Evolutionary conservation across 2,797 vertebrate genomes (phyloP).

Genomic region (Falco columbarius): DNA sequence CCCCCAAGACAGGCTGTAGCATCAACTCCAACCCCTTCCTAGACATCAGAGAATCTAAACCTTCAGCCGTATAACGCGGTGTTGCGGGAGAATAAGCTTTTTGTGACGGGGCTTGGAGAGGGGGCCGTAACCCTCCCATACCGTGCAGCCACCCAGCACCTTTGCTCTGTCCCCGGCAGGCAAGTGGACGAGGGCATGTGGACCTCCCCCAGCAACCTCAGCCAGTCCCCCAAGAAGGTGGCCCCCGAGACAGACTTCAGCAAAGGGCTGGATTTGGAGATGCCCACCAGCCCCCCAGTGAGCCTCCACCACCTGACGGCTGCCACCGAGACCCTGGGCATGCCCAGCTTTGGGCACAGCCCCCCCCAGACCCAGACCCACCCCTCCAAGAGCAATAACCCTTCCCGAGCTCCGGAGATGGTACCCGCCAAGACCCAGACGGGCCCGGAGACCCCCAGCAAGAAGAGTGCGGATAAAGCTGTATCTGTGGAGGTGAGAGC

Average conservation of each 20-base stretch:
- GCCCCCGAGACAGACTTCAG: constrained; percentile 81
- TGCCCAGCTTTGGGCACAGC: constrained; percentile 66
- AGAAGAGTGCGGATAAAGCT: constrained; percentile 87
- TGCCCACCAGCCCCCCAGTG: constrained; percentile 86
- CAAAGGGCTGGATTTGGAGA: constrained; percentile 88
- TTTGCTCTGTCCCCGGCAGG: background rate
- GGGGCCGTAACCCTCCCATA: background rate
- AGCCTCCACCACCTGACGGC: constrained; percentile 85
- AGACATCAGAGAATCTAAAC: background rate
- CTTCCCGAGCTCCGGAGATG: constrained; percentile 66
- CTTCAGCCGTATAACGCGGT: accelerated
- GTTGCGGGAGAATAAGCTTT: background rate
- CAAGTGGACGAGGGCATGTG: constrained; percentile 91
- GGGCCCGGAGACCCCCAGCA: constrained; percentile 85
- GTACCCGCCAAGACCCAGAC: constrained; percentile 85
- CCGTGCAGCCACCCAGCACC: accelerated
- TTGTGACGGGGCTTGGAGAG: background rate
- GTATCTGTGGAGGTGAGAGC: constrained; percentile 90
- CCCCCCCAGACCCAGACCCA: constrained; percentile 79
- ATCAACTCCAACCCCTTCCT: background rate
- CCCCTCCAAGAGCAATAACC: constrained; percentile 70
- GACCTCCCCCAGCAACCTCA: constrained; percentile 86
- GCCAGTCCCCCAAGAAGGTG: constrained; percentile 87
- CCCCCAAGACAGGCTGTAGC: background rate
- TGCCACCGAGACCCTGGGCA: constrained; percentile 49